These are phyloP conservation scores for Porphyrio hochstetteri DNA, from an alignment of 2,113 vertebrate genomes.

Conservation along the genomic window DNA sequence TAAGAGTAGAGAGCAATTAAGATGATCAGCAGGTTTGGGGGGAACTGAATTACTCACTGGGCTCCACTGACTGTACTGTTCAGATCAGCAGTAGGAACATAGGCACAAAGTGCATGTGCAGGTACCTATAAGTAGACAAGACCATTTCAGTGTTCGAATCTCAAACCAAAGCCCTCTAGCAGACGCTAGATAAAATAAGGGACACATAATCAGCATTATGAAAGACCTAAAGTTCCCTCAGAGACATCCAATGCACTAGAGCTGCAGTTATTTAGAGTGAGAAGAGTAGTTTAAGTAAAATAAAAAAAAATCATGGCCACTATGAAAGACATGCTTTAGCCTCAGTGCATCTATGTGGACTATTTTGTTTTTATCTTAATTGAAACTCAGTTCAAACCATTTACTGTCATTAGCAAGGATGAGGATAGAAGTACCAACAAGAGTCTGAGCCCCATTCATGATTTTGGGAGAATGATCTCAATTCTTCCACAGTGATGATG, in stretches of 20 bases:
- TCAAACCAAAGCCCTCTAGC: neutral
- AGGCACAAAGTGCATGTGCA: neutral
- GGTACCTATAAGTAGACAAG: neutral
- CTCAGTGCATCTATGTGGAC: neutral
- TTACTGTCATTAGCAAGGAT: neutral
- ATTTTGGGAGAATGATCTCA: rapidly evolving
- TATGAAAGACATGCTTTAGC: neutral
- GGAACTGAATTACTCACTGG: neutral
- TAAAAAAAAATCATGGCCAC: neutral
- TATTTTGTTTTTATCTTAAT: neutral
- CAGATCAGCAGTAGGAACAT: neutral
- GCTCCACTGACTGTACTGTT: neutral
- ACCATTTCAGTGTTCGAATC: neutral
- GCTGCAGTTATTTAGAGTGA: neutral
- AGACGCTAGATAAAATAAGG: neutral
- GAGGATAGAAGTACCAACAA: neutral
- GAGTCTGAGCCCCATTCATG: neutral
- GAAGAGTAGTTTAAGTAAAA: neutral
- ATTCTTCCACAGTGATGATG: neutral
- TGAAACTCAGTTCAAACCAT: neutral
- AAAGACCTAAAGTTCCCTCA: neutral
- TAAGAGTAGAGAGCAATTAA: neutral
- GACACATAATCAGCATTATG: neutral
- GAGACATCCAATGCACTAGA: neutral
- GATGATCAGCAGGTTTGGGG: neutral